phyloP scores from a whole-genome alignment of 2,888 invertebrate genomes.

The Brachyptera putata region DNA sequence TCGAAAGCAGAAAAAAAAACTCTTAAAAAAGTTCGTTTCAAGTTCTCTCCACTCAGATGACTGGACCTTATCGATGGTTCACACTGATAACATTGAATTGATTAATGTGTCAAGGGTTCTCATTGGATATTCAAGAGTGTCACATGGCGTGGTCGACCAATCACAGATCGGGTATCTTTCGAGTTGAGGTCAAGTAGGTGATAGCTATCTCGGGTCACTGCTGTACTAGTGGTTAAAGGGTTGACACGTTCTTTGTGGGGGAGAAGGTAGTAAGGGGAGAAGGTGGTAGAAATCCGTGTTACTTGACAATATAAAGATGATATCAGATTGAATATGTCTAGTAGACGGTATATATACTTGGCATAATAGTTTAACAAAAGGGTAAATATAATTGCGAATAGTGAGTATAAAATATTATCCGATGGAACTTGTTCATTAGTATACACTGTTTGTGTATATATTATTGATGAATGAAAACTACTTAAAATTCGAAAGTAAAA shows the following conservation, averaged over 20 bases:
- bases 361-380: no score
- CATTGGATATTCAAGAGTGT: neutral
- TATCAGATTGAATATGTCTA: neutral
- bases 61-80: conserved; percentile 15
- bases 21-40: neutral
- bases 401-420: no score
- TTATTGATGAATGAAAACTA: no score
- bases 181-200: conserved; percentile 15
- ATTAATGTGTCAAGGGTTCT: conserved; percentile 13
- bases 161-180: neutral
- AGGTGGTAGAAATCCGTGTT: neutral
- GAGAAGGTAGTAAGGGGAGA: no score
- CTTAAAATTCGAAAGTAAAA: no score
- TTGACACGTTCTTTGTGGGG: neutral
- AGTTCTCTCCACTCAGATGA: neutral
- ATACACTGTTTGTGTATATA: no score
- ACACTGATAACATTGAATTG: conserved; percentile 17
- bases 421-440: no score
- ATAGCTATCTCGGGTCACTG: neutral
- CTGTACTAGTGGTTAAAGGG: neutral
- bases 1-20: conserved; percentile 17
- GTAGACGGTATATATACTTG: no score
- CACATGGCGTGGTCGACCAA: neutral
- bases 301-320: conserved; percentile 1
- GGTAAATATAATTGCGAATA: no score